phyloP scores from a whole-genome alignment of 2,113 vertebrate genomes.

The Chaetops frenatus region DNA sequence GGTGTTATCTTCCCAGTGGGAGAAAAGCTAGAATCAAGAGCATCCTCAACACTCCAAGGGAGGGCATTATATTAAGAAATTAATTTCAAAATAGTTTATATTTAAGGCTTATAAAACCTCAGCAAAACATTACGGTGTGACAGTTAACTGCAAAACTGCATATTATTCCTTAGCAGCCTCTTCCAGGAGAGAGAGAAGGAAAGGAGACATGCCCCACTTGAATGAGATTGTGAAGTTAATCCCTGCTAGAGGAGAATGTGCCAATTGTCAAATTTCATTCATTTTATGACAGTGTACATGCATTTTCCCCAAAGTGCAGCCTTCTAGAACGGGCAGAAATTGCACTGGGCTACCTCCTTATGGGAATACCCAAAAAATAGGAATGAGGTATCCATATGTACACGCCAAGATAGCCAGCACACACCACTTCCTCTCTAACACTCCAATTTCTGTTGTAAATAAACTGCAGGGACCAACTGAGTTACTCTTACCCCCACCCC shows the following conservation, averaged over 20 bases:
- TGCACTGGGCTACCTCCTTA: background rate
- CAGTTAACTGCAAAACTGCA: background rate
- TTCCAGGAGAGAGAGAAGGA: background rate
- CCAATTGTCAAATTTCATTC: background rate
- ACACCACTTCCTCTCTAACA: accelerated
- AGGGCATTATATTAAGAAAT: background rate
- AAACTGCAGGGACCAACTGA: background rate
- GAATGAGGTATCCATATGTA: background rate
- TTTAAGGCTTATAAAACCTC: background rate
- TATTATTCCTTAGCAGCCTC: background rate
- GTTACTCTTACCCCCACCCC: background rate
- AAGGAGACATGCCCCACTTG: accelerated
- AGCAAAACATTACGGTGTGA: background rate
- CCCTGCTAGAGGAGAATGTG: background rate
- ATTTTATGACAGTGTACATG: background rate
- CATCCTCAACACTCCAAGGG: background rate
- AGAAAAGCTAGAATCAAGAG: background rate
- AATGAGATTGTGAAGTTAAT: background rate
- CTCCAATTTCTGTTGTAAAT: background rate
- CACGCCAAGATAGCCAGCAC: background rate
- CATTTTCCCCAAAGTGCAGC: background rate
- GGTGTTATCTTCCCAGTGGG: background rate
- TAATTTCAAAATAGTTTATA: background rate
- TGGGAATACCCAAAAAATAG: background rate
- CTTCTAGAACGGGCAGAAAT: background rate